Conservation (phyloP, 2,888 invertebrate species). For the Netelia melanura region DNA sequence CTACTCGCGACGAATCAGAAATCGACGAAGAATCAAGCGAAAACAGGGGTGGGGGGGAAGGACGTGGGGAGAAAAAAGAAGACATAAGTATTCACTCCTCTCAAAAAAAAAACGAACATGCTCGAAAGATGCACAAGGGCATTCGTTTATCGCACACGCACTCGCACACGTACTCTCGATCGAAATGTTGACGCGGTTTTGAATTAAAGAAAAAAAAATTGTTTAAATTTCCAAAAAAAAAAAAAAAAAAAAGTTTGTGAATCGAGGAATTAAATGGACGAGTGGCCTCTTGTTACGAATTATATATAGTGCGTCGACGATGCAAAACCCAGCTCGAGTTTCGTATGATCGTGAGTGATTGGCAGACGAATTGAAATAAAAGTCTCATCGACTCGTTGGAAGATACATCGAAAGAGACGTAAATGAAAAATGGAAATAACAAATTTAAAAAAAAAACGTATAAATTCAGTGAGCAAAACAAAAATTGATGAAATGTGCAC, state of each 20-base stretch:
- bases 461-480: slow-evolving; percentile 12
- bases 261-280: slow-evolving; percentile 54
- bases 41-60: neutral
- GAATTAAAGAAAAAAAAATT: neutral
- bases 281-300: slow-evolving; percentile 47
- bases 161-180: slow-evolving; percentile 41
- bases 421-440: slow-evolving; percentile 44
- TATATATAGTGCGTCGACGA: slow-evolving; percentile 29
- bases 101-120: slow-evolving; percentile 72
- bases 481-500: neutral
- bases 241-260: slow-evolving; percentile 45
- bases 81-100: slow-evolving; percentile 31
- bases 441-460: slow-evolving; percentile 52
- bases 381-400: too few relatives aligned
- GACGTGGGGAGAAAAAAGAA: too few relatives aligned
- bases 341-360: slow-evolving; percentile 22
- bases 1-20: slow-evolving; percentile 41
- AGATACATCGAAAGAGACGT: too few relatives aligned
- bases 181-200: slow-evolving; percentile 28
- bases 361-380: too few relatives aligned
- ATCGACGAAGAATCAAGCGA: slow-evolving; percentile 43
- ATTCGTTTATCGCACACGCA: slow-evolving; percentile 65
- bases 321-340: slow-evolving; percentile 14
- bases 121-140: slow-evolving; percentile 69
- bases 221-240: slow-evolving; percentile 13